Evolutionary conservation across 1,140 invertebrate species (phyloP).

Genomic region (Plutomurus gul): DNA sequence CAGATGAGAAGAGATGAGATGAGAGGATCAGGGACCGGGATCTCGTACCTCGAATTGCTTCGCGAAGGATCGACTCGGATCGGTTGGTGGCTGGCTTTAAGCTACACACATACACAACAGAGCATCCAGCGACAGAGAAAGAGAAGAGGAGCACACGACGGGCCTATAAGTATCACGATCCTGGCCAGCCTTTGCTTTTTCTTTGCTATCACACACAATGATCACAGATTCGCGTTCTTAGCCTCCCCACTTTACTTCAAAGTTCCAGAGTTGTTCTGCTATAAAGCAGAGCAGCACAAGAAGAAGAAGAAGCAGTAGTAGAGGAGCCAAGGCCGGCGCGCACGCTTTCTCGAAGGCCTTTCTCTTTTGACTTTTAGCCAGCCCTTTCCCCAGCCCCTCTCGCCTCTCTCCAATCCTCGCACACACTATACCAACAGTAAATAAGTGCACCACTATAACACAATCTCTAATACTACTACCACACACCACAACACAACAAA

Average conservation of each 20-base stretch:
- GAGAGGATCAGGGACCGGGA: constrained; percentile 40
- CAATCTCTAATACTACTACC: no score
- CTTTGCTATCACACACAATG: no score
- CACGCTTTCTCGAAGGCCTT: constrained; percentile 44
- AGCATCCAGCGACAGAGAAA: no score
- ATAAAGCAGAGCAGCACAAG: not conserved
- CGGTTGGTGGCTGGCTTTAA: constrained; percentile 13
- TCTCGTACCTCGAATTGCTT: constrained; percentile 6
- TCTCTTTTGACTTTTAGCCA: constrained; percentile 47
- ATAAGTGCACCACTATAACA: no score
- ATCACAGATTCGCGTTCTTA: not conserved
- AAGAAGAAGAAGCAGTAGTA: constrained; percentile 17
- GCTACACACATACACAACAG: no score
- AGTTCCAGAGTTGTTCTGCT: not conserved
- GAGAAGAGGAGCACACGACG: not conserved
- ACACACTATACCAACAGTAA: not conserved
- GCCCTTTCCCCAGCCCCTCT: constrained; percentile 48
- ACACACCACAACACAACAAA: not conserved
- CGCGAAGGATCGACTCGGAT: constrained; percentile 24
- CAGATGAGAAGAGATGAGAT: constrained; percentile 31
- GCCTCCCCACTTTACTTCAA: not conserved
- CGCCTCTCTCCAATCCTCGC: constrained; percentile 41
- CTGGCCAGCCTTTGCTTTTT: not conserved
- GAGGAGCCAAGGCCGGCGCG: constrained; percentile 35
- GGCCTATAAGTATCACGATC: not conserved